Evolutionary conservation across 1,140 invertebrate genomes (phyloP).

Genomic region (Anastatus disparis): DNA sequence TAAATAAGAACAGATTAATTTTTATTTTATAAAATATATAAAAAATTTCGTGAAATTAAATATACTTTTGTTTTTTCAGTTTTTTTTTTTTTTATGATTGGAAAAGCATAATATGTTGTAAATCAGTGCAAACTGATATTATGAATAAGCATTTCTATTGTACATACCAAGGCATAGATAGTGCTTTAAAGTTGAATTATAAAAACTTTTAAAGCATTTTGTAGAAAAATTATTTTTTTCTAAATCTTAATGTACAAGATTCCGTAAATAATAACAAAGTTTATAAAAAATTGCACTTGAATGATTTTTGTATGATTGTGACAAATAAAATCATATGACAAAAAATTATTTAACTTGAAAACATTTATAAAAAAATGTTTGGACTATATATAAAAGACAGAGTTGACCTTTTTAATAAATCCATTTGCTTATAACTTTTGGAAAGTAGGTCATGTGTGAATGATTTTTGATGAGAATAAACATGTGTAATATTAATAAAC

Average conservation of each 20-base stretch:
- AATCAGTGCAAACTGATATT: constrained; percentile 14
- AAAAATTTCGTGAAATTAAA: constrained; percentile 19
- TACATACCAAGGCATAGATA: constrained; percentile 20
- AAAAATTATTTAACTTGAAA: neutral
- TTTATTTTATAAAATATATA: constrained; percentile 30
- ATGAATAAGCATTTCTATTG: constrained; percentile 33
- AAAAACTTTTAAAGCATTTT: constrained; percentile 27
- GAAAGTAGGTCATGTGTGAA: neutral
- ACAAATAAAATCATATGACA: neutral
- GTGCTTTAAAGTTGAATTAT: neutral
- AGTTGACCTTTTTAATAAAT: neutral
- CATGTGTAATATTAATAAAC: constrained; percentile 2
- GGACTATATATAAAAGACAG: neutral
- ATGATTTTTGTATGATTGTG: neutral
- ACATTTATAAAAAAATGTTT: neutral
- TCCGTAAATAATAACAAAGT: neutral
- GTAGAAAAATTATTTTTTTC: constrained; percentile 22
- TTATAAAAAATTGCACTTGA: neutral
- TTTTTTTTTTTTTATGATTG: constrained; percentile 8
- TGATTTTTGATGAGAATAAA: neutral
- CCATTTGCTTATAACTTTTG: neutral
- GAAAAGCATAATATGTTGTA: neutral
- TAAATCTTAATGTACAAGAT: constrained; percentile 17
- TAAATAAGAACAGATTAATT: constrained; percentile 21
- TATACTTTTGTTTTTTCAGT: no score